Evolutionary conservation across 2,888 invertebrate genomes (phyloP).

Genomic region (Tribolium freemani): DNA sequence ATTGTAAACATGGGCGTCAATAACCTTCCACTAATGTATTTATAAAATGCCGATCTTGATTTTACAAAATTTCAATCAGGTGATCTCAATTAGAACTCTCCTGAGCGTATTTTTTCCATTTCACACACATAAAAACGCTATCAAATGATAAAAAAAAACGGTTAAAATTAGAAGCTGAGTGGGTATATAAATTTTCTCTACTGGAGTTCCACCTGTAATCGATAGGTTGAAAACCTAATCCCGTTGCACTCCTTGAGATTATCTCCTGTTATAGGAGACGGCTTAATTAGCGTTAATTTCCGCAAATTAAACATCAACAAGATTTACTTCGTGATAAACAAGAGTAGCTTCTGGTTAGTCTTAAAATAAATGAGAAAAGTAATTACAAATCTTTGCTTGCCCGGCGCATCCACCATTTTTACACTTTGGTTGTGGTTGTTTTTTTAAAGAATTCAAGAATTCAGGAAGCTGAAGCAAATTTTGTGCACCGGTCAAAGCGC

Average conservation of each 20-base stretch:
- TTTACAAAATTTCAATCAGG: neutral
- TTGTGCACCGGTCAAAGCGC: neutral
- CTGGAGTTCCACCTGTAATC: neutral
- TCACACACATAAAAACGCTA: neutral
- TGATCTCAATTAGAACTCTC: neutral
- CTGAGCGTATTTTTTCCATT: neutral
- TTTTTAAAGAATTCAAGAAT: no score
- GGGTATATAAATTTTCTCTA: neutral
- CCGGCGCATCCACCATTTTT: no score
- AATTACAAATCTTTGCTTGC: no score
- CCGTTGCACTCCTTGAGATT: neutral
- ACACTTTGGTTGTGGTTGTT: no score
- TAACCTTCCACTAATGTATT: slow-evolving; percentile 1
- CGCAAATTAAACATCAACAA: slow-evolving; percentile 8
- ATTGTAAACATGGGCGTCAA: neutral
- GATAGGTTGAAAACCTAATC: neutral
- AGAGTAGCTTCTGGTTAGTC: neutral
- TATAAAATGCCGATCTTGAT: neutral
- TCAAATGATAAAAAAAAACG: neutral
- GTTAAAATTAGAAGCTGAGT: slow-evolving; percentile 3
- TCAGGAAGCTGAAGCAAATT: neutral
- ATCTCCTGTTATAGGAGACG: neutral
- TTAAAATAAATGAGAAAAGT: neutral
- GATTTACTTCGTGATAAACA: neutral
- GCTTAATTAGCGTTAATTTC: slow-evolving; percentile 6